Base-by-base conservation (phyloP, 2,113 vertebrate species). In the Oreochromis niloticus region DNA sequence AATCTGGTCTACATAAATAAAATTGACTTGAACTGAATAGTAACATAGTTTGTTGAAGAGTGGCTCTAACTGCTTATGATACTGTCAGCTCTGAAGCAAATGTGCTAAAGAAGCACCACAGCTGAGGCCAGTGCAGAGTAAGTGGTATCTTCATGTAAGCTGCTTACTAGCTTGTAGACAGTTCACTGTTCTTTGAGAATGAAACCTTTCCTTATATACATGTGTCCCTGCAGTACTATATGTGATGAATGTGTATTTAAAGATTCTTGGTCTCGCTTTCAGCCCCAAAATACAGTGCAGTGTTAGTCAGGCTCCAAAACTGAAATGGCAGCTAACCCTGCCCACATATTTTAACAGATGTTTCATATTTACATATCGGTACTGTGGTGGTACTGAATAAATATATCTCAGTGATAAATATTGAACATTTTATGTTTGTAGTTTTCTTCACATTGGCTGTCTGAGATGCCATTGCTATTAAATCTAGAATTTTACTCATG, bases 331-430 rank as follows among this genome's bases (percentile, higher is more conserved):
- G 36, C 63, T 14, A 71, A 12, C 19, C 19, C 7, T 41, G 36
- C 6, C 63, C 34, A 41, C 63, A 3, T 66, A 66, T 2, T 66
- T 66, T 68, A 68, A 14, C 63, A 68, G 36, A 68, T 41, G 63
- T 68, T 41, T 41, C 36, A 14, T 9, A 68, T 68, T 24, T 68
- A 1, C 39, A 39, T 22, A 39, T 39, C 0, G 0, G 10, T 66
- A 41, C n/a, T 41, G 63, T 68, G 36, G 1, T 0, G 63, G 19
- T 24, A 41, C 63, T 12, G 63, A 66, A 66, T 39, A 39, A 39
- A 66, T 66, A 66, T 39, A 66, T 9, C 11, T 71, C 7, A 24
- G 63, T 9, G 36, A 71, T 24, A 24, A 24, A 43, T 71, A 71
- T 1, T 71, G 36, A 71, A 71, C n/a, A 43, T 43, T 24, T 0